Evolutionary conservation across 2,113 vertebrate genomes (phyloP).

Genomic region (Grammomys surdaster): DNA sequence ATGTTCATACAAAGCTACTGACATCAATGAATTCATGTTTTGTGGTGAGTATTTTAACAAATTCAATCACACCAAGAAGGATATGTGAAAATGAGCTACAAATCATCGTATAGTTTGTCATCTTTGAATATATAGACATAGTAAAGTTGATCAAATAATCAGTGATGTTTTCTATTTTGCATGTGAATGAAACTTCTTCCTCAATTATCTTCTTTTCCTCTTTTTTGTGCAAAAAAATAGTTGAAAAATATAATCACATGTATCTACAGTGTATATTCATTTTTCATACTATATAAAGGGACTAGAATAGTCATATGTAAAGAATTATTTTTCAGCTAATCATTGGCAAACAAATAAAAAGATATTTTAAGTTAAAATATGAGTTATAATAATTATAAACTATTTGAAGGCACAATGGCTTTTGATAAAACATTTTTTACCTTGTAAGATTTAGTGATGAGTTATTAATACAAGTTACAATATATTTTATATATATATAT

Average conservation of each 20-base stretch:
- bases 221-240: conserved; percentile 59
- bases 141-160: conserved; percentile 78
- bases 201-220: conserved; percentile 58
- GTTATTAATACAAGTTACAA: not conserved
- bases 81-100: conserved; percentile 76
- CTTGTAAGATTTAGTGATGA: not conserved
- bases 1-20: conserved; percentile 50
- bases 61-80: conserved; percentile 58
- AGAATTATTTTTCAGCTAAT: not conserved
- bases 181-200: conserved; percentile 72
- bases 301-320: not conserved
- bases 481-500: not conserved
- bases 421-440: not conserved
- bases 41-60: conserved; percentile 67
- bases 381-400: not conserved
- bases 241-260: conserved; percentile 74
- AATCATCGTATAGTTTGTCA: conserved; percentile 80
- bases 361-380: not conserved
- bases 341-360: not conserved
- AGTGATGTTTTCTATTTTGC: conserved; percentile 76
- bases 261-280: not conserved
- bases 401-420: not conserved
- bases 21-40: conserved; percentile 50
- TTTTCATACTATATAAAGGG: not conserved
- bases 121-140: conserved; percentile 77